phyloP scores from a whole-genome alignment of 2,797 vertebrate genomes.

The Siniperca obscura region DNA sequence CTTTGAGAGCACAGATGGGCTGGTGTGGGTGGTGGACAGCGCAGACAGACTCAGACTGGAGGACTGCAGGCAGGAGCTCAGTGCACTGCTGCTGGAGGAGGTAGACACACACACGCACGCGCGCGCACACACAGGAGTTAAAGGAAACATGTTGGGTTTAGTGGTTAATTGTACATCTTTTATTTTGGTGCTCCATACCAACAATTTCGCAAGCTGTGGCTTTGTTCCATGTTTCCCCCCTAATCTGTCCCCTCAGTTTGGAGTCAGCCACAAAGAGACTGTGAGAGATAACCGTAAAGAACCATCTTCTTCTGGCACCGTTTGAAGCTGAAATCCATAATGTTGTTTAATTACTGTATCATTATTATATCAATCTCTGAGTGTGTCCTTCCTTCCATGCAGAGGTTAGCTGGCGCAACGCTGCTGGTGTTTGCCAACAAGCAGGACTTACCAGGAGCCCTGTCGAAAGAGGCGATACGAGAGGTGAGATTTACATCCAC shows the following conservation, averaged over 20 bases:
- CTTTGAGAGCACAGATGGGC: conserved; percentile 94
- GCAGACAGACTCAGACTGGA: conserved; percentile 91
- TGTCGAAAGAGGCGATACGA: conserved; percentile 74
- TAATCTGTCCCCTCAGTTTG: neutral
- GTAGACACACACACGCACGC: conserved; percentile 67
- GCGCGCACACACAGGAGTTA: conserved; percentile 1
- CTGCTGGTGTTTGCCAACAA: conserved; percentile 92
- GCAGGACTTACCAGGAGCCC: conserved; percentile 76
- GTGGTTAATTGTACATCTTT: neutral
- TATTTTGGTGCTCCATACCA: neutral
- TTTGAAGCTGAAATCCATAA: neutral
- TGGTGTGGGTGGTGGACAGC: conserved; percentile 97
- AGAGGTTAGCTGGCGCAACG: conserved; percentile 92
- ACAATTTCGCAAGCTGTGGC: too few species aligned
- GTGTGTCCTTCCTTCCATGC: conserved; percentile 9
- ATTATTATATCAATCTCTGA: neutral
- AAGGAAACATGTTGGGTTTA: too few species aligned
- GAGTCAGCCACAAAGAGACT: neutral
- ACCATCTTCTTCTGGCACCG: neutral
- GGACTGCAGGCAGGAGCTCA: conserved; percentile 90
- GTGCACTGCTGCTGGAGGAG: conserved; percentile 89
- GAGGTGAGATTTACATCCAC: conserved; percentile 47
- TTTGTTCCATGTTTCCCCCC: too few species aligned
- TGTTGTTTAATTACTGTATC: neutral
- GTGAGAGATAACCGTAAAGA: neutral